Conservation (phyloP, 2,113 vertebrate genomes). For the Zosterops pallidus region DNA sequence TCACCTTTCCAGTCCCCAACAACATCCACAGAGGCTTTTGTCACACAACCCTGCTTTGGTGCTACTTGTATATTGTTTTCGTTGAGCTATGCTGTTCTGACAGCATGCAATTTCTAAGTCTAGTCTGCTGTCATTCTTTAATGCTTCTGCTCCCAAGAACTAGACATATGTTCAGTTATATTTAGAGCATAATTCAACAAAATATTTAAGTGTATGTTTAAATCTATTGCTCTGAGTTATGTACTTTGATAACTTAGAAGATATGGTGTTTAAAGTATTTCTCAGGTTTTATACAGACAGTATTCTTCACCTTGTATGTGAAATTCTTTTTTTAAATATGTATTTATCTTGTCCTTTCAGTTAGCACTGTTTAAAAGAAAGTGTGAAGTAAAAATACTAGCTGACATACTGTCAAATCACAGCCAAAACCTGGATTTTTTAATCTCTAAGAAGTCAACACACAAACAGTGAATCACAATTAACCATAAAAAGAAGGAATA, state of each 20-base stretch:
- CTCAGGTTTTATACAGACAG: neutral
- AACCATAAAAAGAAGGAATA: neutral
- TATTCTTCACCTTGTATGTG: neutral
- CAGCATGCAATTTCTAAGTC: neutral
- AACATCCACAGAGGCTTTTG: neutral
- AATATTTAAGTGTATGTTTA: neutral
- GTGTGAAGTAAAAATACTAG: neutral
- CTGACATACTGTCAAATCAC: neutral
- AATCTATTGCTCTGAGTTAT: neutral
- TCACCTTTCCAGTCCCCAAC: neutral
- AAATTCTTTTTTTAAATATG: neutral
- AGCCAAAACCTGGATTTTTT: neutral
- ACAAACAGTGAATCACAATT: neutral
- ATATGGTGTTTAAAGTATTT: neutral
- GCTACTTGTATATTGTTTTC: neutral
- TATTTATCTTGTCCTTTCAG: neutral
- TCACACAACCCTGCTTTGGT: neutral
- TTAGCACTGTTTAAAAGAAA: neutral
- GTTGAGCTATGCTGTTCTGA: neutral
- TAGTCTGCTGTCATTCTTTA: neutral
- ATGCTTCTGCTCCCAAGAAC: neutral
- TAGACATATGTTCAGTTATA: neutral
- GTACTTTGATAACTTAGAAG: neutral
- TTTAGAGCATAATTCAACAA: neutral
- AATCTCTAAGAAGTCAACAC: neutral